A percentile compares a stretch with the other conserved stretches of the same genome.
Evolutionary conservation across 1,140 invertebrate species (phyloP).

Genomic region (Bombus pascuorum): DNA sequence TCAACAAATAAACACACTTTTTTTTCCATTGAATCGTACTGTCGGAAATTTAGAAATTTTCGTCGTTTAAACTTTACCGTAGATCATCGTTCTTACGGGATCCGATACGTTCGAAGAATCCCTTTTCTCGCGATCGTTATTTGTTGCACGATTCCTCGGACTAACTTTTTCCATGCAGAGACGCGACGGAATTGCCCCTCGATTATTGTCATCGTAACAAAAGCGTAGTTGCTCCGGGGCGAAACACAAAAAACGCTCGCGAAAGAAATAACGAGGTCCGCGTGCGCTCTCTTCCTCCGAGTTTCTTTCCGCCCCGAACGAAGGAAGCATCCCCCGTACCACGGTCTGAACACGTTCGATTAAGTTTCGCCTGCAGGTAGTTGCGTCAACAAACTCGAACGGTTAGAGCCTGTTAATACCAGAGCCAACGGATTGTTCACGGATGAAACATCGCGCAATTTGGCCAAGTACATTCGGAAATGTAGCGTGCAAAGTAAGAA

Average conservation of each 20-base stretch:
- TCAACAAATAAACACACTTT: neutral
- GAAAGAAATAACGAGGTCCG: slow-evolving; percentile 30
- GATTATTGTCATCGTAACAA: slow-evolving; percentile 27
- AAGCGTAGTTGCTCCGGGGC: neutral
- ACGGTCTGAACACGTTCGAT: neutral
- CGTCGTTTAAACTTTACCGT: neutral
- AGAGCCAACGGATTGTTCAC: neutral
- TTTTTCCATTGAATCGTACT: neutral
- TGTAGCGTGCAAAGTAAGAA: neutral
- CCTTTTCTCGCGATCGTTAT: slow-evolving; percentile 11
- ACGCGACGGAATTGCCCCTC: slow-evolving; percentile 24
- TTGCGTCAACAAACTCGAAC: slow-evolving; percentile 1
- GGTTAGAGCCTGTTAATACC: neutral
- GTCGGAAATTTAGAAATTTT: neutral
- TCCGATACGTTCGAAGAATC: neutral
- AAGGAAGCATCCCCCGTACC: neutral
- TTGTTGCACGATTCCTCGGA: slow-evolving; percentile 24
- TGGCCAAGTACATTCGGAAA: neutral
- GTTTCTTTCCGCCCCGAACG: neutral
- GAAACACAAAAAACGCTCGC: slow-evolving; percentile 7
- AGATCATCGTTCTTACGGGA: neutral
- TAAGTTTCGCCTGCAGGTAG: neutral
- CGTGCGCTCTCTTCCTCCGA: neutral
- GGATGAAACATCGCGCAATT: slow-evolving; percentile 1
- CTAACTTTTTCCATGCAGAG: slow-evolving; percentile 9